Conservation (phyloP, 2,113 vertebrate species). For the Geococcyx californianus region DNA sequence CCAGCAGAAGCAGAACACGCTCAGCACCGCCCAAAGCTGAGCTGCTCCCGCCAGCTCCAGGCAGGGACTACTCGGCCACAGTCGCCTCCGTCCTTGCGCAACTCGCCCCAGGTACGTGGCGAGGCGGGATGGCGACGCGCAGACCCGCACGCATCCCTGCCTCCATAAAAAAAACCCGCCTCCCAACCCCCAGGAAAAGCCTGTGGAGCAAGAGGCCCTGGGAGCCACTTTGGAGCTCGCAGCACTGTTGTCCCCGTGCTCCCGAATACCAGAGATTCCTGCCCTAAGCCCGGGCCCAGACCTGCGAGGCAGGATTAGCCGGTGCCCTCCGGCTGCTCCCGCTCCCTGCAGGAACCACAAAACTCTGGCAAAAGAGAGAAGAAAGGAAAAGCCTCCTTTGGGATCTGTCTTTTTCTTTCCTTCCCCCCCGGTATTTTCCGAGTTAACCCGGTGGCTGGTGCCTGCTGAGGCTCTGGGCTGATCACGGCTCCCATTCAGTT, state of each 20-base stretch:
- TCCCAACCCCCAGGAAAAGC: background rate
- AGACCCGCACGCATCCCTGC: background rate
- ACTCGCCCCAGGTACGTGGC: fast-evolving
- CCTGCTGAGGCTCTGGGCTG: background rate
- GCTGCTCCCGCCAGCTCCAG: background rate
- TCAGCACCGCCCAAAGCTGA: background rate
- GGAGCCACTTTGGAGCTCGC: background rate
- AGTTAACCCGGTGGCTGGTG: background rate
- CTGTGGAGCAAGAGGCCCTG: background rate
- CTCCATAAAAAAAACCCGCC: background rate
- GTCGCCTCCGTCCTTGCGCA: background rate
- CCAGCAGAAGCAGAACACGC: background rate
- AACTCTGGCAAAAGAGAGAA: background rate
- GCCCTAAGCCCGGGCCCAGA: constrained; percentile 8
- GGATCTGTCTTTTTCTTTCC: background rate
- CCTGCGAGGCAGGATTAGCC: constrained; percentile 51
- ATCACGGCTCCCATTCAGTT: background rate
- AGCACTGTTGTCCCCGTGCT: background rate
- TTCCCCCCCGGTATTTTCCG: background rate
- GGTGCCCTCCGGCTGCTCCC: constrained; percentile 20
- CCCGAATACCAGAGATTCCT: constrained; percentile 58
- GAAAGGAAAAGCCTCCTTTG: background rate
- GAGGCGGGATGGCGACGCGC: background rate
- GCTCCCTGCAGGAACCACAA: background rate
- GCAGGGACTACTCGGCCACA: background rate